Base-by-base conservation (phyloP, 2,888 invertebrate species). In the Galeopsomyia nigrocyanea region DNA sequence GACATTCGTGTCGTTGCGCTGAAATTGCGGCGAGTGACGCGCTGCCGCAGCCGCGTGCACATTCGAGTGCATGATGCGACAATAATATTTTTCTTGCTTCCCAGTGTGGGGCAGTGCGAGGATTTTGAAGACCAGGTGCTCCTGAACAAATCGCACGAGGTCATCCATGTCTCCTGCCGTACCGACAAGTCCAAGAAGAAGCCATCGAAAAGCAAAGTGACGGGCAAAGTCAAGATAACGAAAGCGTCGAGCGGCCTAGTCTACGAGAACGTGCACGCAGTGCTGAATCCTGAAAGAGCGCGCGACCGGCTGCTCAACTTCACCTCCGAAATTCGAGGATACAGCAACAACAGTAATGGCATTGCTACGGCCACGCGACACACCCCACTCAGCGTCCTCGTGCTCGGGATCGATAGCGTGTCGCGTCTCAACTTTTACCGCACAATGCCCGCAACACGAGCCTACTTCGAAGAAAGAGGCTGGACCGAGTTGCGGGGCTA, bases 331-430 rank as follows among this genome's bases (percentile, higher is more conserved):
- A 75, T 51, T 71, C 64, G 16, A 13, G 68, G 73, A 17, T n/a
- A 22, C 46, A 75, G 50, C 50, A 57, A 65, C 49, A 67, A 62
- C 22, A 22, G 50, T 2, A 67, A 26, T 19, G 19, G 19, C 50
- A 17, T 7, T 47, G 58, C 19, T 67, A 74, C 21, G 58, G 72
- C 21, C 53, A n/a, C 1, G 46, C 14, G 5, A 16, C 57, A 88
- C 88, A 77, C 89, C 89, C 10, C 87, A 55, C 85, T 92, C 19
- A 93, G 92, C 82, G 91, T 97, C 0, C 86, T 96, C 46, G 88
- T 96, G 82, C 83, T 97, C 19, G 96, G 96, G 51, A 92, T 97
- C 79, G 96, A 96, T 82, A 94, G 95, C 57, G 92, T 96, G 79
- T 96, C 96, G 0, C 87, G 95, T 69, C 87, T 94, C 55, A 94